phyloP scores from a whole-genome alignment of 1,140 invertebrate species.

The Papilio aristodemus region DNA sequence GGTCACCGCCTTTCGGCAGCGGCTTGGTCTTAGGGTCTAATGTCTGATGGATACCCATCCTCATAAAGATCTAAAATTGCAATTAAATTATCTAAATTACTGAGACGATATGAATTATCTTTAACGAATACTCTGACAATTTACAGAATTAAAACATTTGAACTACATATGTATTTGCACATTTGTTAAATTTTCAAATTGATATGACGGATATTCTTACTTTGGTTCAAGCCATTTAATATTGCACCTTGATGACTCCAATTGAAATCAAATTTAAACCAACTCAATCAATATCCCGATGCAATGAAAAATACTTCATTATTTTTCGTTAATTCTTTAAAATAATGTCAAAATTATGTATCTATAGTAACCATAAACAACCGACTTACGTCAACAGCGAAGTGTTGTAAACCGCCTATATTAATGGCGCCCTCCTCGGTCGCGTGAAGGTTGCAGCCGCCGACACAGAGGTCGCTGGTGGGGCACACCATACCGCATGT shows the following conservation, averaged over 20 bases:
- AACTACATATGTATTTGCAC: too few species aligned
- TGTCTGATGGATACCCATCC: constrained; percentile 95
- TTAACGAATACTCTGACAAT: too few species aligned
- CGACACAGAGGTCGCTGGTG: constrained; percentile 98
- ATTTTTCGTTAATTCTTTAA: too few species aligned
- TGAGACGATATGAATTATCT: not conserved
- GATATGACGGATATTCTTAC: too few species aligned
- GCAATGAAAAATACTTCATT: too few species aligned
- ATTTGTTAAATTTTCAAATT: too few species aligned
- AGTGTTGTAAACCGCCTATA: constrained; percentile 98
- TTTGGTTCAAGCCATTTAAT: too few species aligned
- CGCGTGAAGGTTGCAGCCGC: constrained; percentile 97
- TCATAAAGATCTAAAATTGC: constrained; percentile 89
- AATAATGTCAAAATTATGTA: not conserved
- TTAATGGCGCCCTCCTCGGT: constrained; percentile 98
- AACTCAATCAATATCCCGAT: too few species aligned
- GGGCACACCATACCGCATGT: constrained; percentile 99
- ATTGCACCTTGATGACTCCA: too few species aligned
- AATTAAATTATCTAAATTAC: not conserved
- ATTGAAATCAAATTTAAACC: too few species aligned
- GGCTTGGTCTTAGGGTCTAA: constrained; percentile 85
- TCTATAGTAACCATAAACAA: constrained; percentile 1
- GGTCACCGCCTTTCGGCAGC: constrained; percentile 81
- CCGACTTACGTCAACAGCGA: constrained; percentile 93
- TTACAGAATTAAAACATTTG: too few species aligned